Conservation (phyloP, 2,113 vertebrate genomes). For the Oenanthe oenanthe region DNA sequence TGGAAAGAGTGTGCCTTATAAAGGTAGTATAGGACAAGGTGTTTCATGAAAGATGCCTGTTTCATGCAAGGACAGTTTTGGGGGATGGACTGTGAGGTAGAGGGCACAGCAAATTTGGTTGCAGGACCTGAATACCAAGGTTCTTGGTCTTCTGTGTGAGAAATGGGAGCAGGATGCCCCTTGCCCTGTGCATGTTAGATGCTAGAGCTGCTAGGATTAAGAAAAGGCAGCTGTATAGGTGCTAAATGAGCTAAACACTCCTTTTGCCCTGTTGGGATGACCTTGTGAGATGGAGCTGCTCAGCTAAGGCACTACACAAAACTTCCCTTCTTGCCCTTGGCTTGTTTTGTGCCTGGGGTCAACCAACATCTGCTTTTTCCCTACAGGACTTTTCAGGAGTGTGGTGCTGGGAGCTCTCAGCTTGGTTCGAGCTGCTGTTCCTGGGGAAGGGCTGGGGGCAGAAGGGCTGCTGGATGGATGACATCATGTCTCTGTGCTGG, state of each 20-base stretch:
- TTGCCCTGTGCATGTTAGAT: neutral
- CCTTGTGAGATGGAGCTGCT: neutral
- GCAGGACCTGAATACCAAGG: neutral
- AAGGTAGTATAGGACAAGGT: neutral
- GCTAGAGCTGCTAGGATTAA: neutral
- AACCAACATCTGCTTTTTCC: neutral
- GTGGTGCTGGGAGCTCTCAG: neutral
- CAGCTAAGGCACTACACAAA: neutral
- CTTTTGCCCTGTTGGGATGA: neutral
- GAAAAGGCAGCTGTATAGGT: neutral
- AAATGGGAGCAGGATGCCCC: neutral
- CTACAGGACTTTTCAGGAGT: neutral
- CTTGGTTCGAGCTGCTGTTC: neutral
- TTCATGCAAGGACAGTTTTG: neutral
- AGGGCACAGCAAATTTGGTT: fast-evolving
- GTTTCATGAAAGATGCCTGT: neutral
- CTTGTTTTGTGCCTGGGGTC: neutral
- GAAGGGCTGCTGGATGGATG: neutral
- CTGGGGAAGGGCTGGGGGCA: neutral
- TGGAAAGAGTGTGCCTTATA: neutral
- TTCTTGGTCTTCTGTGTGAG: neutral
- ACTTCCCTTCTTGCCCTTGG: neutral
- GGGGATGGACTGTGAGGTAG: neutral
- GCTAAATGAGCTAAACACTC: neutral
- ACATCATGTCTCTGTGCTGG: conserved; percentile 16